Base-by-base conservation (phyloP, 2,797 vertebrate genomes). In the Anisognathus igniventris region DNA sequence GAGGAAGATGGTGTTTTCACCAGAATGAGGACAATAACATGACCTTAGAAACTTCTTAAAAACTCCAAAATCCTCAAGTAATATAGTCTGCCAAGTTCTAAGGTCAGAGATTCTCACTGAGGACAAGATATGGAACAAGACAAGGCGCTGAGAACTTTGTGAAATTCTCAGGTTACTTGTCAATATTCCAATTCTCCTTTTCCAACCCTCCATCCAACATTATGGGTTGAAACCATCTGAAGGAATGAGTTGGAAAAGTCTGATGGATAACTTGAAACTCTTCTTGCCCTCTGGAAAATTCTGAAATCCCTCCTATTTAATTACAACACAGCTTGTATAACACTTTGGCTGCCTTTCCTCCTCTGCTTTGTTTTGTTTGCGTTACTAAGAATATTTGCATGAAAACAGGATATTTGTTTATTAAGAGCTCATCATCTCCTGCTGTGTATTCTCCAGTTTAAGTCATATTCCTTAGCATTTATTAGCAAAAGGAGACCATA, bases 331-430 rank as follows among this genome's bases (percentile, higher is more conserved):
- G 79, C 79, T 96, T 95, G 90, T 95, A 93, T 95, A 97, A 96
- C 88, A 87, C 78, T 95, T 96, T 96, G 95, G 93, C 95, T 94
- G 44, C 48, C 86, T 91, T 96, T 94, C 79, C 76, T 83, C 72
- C 80, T 73, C 76, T 75, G 80, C 80, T 94, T 94, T 96, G 89
- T 89, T 95, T 95, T 93, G 90, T 94, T 96, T 93, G 85, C 72
- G 83, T 96, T 96, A 95, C 96, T 96, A 95, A 93, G 92, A 97
- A 90, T 96, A 96, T 96, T 93, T 94, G 95, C 91, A 93, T 94
- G 94, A 95, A 96, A 95, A 96, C 93, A 94, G 86, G 82, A 96
- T 96, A 93, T 88, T 95, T 96, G 85, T 93, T 94, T 92, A 96
- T 96, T 96, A 96, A 88, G 61, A 92, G 71, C 84, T 96, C 94